Conservation (phyloP, 2,888 invertebrate species). For the Drosophila mettleri region DNA sequence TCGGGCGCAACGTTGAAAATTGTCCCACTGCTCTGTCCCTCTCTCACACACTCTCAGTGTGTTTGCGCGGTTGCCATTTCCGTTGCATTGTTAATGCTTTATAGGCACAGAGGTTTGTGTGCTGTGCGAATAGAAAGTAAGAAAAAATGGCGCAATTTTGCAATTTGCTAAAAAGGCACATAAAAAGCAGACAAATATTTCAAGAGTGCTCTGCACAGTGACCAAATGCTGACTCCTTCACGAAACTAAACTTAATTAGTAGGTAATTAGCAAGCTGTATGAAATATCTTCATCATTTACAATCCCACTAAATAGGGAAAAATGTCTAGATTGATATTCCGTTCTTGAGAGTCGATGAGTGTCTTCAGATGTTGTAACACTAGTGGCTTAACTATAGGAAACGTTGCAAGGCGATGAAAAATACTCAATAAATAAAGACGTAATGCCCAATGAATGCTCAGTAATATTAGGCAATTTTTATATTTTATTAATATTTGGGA, state of each 20-base stretch:
- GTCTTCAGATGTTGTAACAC: too few species aligned
- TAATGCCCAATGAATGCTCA: too few species aligned
- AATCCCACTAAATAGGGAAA: too few species aligned
- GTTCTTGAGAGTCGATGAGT: too few species aligned
- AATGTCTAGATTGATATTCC: too few species aligned
- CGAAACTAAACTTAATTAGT: too few species aligned
- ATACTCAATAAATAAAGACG: too few species aligned
- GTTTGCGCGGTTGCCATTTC: constrained; percentile 37
- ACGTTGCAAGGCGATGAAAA: too few species aligned
- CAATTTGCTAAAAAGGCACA: constrained; percentile 76
- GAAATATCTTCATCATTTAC: neutral
- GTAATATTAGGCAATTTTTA: too few species aligned
- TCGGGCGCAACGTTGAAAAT: constrained; percentile 55
- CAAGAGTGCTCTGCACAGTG: constrained; percentile 22
- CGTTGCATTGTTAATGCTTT: constrained; percentile 56
- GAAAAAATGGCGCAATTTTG: constrained; percentile 74
- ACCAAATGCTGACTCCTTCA: neutral
- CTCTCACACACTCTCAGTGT: neutral
- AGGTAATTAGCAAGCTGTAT: too few species aligned
- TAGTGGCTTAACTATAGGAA: too few species aligned
- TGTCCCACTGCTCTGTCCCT: constrained; percentile 28
- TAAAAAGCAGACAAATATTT: constrained; percentile 66
- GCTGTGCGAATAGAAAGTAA: constrained; percentile 24
- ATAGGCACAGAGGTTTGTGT: constrained; percentile 62
- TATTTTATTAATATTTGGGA: too few species aligned